phyloP scores from a whole-genome alignment of 1,140 invertebrate species.

The Idris sp. region DNA sequence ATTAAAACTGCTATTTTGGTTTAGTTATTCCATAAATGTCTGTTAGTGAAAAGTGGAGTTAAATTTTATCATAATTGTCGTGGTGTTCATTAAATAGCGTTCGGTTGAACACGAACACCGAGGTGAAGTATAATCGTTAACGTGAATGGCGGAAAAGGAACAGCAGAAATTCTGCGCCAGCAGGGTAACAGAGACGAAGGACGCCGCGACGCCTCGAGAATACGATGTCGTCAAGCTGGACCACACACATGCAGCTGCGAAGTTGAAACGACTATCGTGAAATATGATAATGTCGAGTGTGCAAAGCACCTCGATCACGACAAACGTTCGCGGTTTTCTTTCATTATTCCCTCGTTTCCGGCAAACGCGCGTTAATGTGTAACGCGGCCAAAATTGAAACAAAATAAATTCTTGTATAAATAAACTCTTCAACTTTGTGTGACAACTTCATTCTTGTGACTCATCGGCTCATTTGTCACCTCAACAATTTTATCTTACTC shows the following conservation, averaged over 20 bases:
- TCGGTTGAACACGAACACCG: no score
- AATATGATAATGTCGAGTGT: slow-evolving; percentile 64
- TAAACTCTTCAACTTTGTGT: slow-evolving; percentile 40
- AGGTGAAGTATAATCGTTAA: neutral
- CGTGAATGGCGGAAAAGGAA: neutral
- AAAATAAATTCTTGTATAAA: no score
- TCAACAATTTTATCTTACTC: slow-evolving; percentile 19
- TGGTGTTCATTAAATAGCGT: no score
- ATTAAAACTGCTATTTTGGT: no score
- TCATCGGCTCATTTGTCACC: slow-evolving; percentile 53
- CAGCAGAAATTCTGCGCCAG: neutral
- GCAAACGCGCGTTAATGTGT: slow-evolving; percentile 38
- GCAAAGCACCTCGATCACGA: slow-evolving; percentile 59
- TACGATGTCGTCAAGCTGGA: slow-evolving; percentile 63
- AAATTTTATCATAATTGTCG: no score
- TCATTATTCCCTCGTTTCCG: slow-evolving; percentile 44
- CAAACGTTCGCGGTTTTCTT: slow-evolving; percentile 63
- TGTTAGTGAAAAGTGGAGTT: no score
- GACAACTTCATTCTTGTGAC: slow-evolving; percentile 50
- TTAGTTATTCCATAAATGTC: no score
- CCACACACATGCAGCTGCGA: slow-evolving; percentile 59
- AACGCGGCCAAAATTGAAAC: no score
- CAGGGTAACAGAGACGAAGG: slow-evolving; percentile 44
- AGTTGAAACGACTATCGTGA: slow-evolving; percentile 65
- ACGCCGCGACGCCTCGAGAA: slow-evolving; percentile 63